Conservation (phyloP, 2,797 vertebrate genomes). For the Squalus acanthias region DNA sequence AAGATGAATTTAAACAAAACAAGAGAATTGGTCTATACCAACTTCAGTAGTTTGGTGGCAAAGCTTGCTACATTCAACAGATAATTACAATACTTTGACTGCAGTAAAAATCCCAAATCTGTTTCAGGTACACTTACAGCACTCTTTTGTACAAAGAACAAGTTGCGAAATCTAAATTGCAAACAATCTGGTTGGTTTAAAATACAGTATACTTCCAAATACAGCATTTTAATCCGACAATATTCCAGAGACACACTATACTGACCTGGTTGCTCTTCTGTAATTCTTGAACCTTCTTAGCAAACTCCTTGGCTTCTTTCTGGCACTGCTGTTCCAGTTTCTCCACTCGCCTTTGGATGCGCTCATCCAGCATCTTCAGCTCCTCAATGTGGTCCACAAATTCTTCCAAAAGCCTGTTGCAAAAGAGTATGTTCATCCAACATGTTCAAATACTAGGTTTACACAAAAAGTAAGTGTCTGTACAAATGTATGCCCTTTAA, state of each 20-base stretch:
- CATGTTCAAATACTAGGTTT: background rate
- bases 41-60: background rate
- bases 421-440: constrained; percentile 2
- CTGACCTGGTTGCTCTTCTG: constrained; percentile 96
- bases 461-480: background rate
- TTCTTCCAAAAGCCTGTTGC: constrained; percentile 82
- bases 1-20: background rate
- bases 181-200: background rate
- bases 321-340: constrained; percentile 96
- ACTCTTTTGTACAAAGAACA: background rate
- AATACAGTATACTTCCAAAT: background rate
- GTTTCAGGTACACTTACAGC: background rate
- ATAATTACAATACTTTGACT: background rate
- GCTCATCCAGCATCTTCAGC: constrained; percentile 91
- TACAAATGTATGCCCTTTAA: background rate
- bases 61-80: background rate
- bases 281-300: constrained; percentile 94
- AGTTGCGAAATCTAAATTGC: background rate
- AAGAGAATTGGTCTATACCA: background rate
- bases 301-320: constrained; percentile 96
- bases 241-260: background rate
- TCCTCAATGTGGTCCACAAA: constrained; percentile 97
- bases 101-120: background rate
- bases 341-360: constrained; percentile 92
- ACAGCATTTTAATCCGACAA: background rate